Conservation (phyloP, 2,888 invertebrate genomes). For the Polietes domitor region DNA sequence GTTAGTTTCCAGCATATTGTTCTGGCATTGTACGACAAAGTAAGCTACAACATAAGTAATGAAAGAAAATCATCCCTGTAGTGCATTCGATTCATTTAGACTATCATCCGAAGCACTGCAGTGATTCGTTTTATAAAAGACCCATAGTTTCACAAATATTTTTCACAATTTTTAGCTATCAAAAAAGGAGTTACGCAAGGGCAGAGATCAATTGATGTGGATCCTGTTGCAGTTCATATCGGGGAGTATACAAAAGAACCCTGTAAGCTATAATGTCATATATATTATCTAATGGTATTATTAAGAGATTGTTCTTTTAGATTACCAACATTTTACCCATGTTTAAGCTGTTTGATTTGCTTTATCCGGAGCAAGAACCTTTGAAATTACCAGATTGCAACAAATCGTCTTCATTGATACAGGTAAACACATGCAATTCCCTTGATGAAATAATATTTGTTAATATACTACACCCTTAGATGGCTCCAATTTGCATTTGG, state of each 20-base stretch:
- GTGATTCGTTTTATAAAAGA: no score
- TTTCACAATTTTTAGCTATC: conserved; percentile 82
- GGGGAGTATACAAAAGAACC: conserved; percentile 96
- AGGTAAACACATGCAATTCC: conserved; percentile 67
- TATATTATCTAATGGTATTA: not conserved
- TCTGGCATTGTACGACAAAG: conserved; percentile 92
- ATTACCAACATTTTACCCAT: conserved; percentile 93
- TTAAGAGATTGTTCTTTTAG: conserved; percentile 81
- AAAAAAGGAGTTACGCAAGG: conserved; percentile 91
- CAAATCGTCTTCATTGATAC: conserved; percentile 85
- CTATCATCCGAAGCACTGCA: no score
- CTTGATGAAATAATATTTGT: not conserved
- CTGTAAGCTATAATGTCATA: conserved; percentile 81
- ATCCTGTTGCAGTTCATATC: conserved; percentile 97
- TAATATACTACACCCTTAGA: conserved; percentile 74
- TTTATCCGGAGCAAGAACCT: conserved; percentile 96
- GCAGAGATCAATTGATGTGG: conserved; percentile 99
- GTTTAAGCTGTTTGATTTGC: conserved; percentile 92
- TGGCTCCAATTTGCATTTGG: conserved; percentile 98
- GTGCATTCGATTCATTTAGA: no score
- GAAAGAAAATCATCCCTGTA: no score
- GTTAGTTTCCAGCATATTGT: conserved; percentile 96
- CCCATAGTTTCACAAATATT: conserved; percentile 17
- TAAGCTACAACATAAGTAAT: conserved; percentile 74
- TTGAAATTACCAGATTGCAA: conserved; percentile 94